Conservation (phyloP, 2,888 invertebrate genomes). For the Chamaedrilus cognettii region DNA sequence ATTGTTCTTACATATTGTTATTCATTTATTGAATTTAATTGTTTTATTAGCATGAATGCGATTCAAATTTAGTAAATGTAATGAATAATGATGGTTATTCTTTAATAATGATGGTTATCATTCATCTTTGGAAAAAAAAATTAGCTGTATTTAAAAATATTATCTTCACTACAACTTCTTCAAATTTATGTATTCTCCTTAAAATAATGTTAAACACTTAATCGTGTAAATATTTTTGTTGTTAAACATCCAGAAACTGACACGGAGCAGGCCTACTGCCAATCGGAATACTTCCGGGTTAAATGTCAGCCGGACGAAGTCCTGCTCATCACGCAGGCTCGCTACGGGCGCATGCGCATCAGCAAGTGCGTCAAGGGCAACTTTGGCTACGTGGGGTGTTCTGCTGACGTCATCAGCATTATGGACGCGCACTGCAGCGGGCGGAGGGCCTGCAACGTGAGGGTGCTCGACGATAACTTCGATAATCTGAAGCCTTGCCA, state of each 20-base stretch:
- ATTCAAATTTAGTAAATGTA: too few species aligned
- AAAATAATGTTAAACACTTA: too few species aligned
- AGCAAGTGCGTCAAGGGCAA: slow-evolving; percentile 20
- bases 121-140: too few species aligned
- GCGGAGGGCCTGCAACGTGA: slow-evolving; percentile 14
- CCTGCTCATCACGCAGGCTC: slow-evolving; percentile 13
- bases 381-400: slow-evolving; percentile 21
- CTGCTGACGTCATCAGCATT: slow-evolving; percentile 5
- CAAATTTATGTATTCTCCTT: too few species aligned
- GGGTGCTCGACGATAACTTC: slow-evolving; percentile 21
- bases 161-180: too few species aligned
- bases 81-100: too few species aligned
- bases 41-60: too few species aligned
- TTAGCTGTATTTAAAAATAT: too few species aligned
- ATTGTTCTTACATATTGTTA: too few species aligned
- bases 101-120: too few species aligned
- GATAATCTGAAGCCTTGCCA: slow-evolving; percentile 19
- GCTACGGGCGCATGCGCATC: slow-evolving; percentile 23
- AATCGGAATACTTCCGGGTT: slow-evolving; percentile 21
- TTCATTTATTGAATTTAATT: too few species aligned
- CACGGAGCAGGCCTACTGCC: slow-evolving; percentile 13
- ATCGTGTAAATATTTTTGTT: neutral
- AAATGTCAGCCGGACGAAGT: slow-evolving; percentile 17
- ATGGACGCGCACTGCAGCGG: slow-evolving; percentile 18
- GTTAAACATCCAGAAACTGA: neutral